Evolutionary conservation across 2,888 invertebrate genomes (phyloP).

Genomic region (Biston betularia): DNA sequence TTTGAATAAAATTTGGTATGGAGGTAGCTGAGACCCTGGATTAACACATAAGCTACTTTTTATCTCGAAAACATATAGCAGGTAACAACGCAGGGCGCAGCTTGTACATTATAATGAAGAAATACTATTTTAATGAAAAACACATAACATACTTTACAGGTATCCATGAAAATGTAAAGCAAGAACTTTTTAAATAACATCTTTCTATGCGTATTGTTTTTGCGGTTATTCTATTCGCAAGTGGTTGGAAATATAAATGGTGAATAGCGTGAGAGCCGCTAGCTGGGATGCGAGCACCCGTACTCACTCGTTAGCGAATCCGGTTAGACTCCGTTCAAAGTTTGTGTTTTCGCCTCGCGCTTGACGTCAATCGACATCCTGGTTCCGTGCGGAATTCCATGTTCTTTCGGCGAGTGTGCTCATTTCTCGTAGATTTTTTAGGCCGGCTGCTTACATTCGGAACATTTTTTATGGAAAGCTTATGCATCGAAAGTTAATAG

Average conservation of each 20-base stretch:
- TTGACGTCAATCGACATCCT: slow-evolving; percentile 69
- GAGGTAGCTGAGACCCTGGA: too few species aligned
- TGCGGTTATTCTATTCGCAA: slow-evolving; percentile 33
- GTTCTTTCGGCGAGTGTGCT: slow-evolving; percentile 13
- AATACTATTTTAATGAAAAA: too few species aligned
- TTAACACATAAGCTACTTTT: too few species aligned
- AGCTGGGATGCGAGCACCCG: slow-evolving; percentile 50
- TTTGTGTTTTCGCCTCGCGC: slow-evolving; percentile 64
- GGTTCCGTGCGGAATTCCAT: slow-evolving; percentile 52
- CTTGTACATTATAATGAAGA: too few species aligned
- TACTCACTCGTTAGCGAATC: slow-evolving; percentile 78
- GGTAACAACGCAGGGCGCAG: too few species aligned
- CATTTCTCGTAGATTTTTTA: slow-evolving; percentile 26
- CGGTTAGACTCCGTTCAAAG: slow-evolving; percentile 73
- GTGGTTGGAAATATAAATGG: slow-evolving; percentile 48
- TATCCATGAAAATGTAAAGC: not conserved
- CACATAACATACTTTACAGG: too few species aligned
- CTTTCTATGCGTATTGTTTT: slow-evolving; percentile 6
- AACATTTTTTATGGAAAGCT: not conserved
- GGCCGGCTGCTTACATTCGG: not conserved
- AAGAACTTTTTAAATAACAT: not conserved
- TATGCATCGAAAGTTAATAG: too few species aligned
- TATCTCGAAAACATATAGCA: too few species aligned
- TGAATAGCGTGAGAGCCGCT: slow-evolving; percentile 42
- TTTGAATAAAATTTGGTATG: too few species aligned